Evolutionary conservation across 2,888 invertebrate genomes (phyloP), one percentile per base, ranked within the genome.

Genomic region (Parthenolecanium corni): DNA sequence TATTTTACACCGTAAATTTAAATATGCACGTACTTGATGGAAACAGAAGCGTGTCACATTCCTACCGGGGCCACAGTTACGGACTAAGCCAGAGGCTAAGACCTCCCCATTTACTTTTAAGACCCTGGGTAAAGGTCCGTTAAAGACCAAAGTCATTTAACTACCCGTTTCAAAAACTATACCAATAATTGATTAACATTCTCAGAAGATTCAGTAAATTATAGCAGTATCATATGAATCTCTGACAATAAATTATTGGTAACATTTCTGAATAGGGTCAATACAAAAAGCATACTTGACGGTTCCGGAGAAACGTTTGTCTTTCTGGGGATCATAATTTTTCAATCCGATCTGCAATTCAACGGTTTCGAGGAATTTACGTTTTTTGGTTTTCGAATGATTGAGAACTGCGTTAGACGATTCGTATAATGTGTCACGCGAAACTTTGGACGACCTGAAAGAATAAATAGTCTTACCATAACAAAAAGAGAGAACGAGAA

Each of bases 251-350:
- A 18, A 2, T 11, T 11, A 16, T 46, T 46, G 16, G 46, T 18
- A n/a, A 46, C 31, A 52, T 54, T 31, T 31, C 16, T 40, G 36
- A 54, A 54, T 44, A 36, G 44, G 52, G 54, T 63, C 16, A 18
- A 53, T 31, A 42, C 12, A 23, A n/a, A n/a, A n/a, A 52, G 88
- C 92, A 78, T 94, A 98, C 96, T 95, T 97, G 81, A 99, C 95
- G 75, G 98, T 97, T 80, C 98, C 98, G 73, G 93, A 92, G 87
- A 99, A 99, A 93, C 98, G 97, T 81, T 99, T 99, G 81, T 99
- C 98, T 89, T 98, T 98, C 77, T 96, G 96, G 69, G 98, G 97
- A 80, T 99, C 98, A 82, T 99, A 99, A 78, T 99, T 99, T 86
- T 99, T 99, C 79, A 99, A 79, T 73, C 95, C 95, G 72, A 99